Evolutionary conservation across 2,888 invertebrate species (phyloP).

Genomic region (Petrolisthes manimaculis): DNA sequence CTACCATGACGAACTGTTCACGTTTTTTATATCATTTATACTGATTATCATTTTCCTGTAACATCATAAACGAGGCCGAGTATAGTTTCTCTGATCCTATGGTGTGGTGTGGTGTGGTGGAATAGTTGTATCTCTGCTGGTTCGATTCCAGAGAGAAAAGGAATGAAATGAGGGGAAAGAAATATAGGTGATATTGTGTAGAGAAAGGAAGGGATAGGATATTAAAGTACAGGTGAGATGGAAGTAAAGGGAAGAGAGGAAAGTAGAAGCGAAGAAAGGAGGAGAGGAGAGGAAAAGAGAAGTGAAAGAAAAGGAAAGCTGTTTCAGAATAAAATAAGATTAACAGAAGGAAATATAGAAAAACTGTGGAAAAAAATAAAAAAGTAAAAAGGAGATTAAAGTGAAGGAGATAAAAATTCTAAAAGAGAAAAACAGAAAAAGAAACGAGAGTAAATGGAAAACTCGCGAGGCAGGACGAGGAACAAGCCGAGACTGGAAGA

Average conservation of each 20-base stretch:
- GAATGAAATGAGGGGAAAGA: too few relatives aligned
- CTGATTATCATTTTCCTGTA: too few relatives aligned
- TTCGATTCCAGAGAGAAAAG: too few relatives aligned
- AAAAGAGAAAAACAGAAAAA: neutral
- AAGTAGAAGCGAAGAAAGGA: neutral
- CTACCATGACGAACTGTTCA: too few relatives aligned
- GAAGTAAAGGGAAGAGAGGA: neutral
- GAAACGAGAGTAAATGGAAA: neutral
- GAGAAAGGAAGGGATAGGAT: too few relatives aligned
- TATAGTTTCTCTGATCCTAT: too few relatives aligned
- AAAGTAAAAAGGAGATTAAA: neutral
- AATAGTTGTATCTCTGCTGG: too few relatives aligned
- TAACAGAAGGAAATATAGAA: neutral
- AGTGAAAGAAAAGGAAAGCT: slow-evolving; percentile 7
- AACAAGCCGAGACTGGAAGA: neutral
- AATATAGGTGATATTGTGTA: too few relatives aligned
- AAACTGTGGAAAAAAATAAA: neutral
- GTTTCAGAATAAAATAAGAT: neutral
- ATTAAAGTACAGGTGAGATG: neutral
- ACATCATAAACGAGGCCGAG: too few relatives aligned
- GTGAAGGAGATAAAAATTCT: neutral
- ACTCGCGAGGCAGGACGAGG: neutral
- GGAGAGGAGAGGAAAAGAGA: neutral
- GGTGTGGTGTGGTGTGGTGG: too few relatives aligned
- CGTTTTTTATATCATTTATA: too few relatives aligned